These are phyloP conservation scores for Neotragus moschatus DNA, from an alignment of 2,113 vertebrate species.

Conservation along the genomic window DNA sequence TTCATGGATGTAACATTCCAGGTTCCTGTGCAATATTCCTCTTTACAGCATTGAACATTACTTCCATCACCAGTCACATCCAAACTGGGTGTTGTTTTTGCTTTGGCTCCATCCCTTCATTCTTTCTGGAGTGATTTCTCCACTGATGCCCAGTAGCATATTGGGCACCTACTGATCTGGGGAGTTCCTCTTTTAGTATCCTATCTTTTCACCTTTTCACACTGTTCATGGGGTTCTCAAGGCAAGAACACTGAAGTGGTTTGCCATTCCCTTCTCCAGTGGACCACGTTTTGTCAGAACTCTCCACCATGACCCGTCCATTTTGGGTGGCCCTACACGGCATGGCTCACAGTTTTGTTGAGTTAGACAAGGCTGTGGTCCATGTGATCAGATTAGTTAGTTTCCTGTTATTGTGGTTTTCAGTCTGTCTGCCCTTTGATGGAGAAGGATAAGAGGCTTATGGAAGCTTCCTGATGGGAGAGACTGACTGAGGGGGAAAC, in stretches of 20 bases:
- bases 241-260: not conserved
- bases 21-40: not conserved
- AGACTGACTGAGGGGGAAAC: not conserved
- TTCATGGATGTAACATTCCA: not conserved
- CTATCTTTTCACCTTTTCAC: not conserved
- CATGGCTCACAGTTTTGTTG: not conserved
- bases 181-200: not conserved
- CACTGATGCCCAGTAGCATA: not conserved
- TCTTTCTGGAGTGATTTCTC: not conserved
- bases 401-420: not conserved
- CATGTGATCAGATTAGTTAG: not conserved
- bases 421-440: not conserved
- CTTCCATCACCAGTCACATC: not conserved
- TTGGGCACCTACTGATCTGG: not conserved
- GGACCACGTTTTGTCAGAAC: rapidly evolving
- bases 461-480: not conserved
- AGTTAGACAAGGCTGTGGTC: not conserved
- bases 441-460: not conserved
- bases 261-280: not conserved
- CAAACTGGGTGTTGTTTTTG: not conserved
- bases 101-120: not conserved
- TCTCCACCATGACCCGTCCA: not conserved
- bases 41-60: not conserved
- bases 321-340: not conserved
- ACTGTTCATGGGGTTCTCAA: not conserved